Evolutionary conservation across 2,113 vertebrate species (phyloP).

Genomic region (Toxotes chatareus): DNA sequence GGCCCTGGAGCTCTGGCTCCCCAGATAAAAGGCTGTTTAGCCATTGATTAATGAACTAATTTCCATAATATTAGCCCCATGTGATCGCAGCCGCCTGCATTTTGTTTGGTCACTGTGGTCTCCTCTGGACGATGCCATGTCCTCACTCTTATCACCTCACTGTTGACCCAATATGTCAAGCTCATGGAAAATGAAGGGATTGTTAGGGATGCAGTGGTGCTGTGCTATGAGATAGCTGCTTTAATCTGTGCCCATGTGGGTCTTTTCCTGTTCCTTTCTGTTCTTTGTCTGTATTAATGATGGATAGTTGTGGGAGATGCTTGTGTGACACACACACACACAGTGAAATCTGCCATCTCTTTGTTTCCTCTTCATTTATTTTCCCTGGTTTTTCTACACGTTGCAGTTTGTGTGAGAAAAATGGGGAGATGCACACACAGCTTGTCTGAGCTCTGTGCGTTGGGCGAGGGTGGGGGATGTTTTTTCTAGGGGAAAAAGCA

Average conservation of each 20-base stretch:
- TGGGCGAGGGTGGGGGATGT: conserved; percentile 48
- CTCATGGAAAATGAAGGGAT: conserved; percentile 19
- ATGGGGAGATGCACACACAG: conserved; percentile 50
- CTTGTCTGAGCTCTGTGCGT: conserved; percentile 38
- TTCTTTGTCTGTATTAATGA: conserved; percentile 76
- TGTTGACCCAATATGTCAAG: conserved; percentile 13
- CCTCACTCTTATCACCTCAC: not conserved
- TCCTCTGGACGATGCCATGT: conserved; percentile 6
- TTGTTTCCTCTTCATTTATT: conserved; percentile 78
- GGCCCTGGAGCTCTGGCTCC: conserved; percentile 56
- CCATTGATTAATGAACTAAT: conserved; percentile 83
- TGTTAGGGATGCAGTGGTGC: not conserved
- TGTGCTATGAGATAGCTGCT: conserved; percentile 6
- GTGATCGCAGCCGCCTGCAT: conserved; percentile 53
- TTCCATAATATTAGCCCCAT: conserved; percentile 81
- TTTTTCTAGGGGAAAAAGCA: conserved; percentile 37
- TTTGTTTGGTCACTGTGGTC: conserved; percentile 37
- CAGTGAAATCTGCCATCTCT: conserved; percentile 73
- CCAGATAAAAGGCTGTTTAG: conserved; percentile 78
- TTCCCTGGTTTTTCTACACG: conserved; percentile 67
- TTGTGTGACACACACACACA: conserved; percentile 42
- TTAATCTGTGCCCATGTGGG: conserved; percentile 6
- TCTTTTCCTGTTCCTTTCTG: conserved; percentile 40
- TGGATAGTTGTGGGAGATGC: conserved; percentile 68
- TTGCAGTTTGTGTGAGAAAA: conserved; percentile 74